These are phyloP conservation scores for Cremastobaeus sp. DNA, from an alignment of 2,888 invertebrate species.

Conservation along the genomic window DNA sequence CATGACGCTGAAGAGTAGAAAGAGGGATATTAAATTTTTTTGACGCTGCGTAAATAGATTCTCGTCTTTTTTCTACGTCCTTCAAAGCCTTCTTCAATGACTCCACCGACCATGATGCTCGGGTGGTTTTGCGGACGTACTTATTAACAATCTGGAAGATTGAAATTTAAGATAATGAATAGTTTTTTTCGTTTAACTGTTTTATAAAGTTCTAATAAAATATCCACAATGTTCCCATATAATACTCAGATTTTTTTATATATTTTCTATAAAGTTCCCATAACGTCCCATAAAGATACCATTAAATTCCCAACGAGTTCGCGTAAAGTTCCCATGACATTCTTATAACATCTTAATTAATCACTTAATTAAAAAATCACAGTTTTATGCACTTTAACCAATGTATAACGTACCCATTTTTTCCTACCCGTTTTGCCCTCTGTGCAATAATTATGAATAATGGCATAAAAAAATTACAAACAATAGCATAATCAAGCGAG, in stretches of 20 bases:
- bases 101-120: slow-evolving; percentile 10
- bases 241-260: not conserved
- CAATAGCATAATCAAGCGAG: too few relatives aligned
- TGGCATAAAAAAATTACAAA: too few relatives aligned
- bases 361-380: too few relatives aligned
- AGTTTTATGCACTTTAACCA: slow-evolving; percentile 10
- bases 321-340: not conserved
- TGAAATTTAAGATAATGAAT: not conserved
- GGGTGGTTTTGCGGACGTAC: slow-evolving; percentile 15
- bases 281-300: not conserved
- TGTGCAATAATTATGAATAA: too few relatives aligned
- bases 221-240: not conserved
- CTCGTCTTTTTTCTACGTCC: slow-evolving; percentile 5
- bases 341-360: not conserved
- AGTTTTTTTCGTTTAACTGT: too few relatives aligned
- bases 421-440: too few relatives aligned
- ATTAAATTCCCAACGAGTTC: not conserved
- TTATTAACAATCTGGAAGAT: slow-evolving; percentile 13
- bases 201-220: slow-evolving; percentile 3
- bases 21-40: slow-evolving; percentile 13
- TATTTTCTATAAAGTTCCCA: not conserved
- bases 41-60: slow-evolving; percentile 6
- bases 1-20: slow-evolving; percentile 8
- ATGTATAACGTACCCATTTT: too few relatives aligned
- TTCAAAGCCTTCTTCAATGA: slow-evolving; percentile 10